phyloP scores from a whole-genome alignment of 1,140 invertebrate genomes.

The Holcopasites calliopsidis region DNA sequence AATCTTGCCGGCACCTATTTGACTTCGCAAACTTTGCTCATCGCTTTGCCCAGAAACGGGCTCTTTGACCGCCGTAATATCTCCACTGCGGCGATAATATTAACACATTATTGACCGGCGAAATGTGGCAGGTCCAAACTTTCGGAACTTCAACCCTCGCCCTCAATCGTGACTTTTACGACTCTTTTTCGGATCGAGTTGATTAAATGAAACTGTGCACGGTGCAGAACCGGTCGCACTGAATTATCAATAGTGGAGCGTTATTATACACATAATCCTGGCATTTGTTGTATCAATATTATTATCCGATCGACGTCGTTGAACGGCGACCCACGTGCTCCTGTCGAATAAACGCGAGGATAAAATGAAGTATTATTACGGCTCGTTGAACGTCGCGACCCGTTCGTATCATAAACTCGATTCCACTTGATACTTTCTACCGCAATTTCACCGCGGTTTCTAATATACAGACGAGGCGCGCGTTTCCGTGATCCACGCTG shows the following conservation, averaged over 20 bases:
- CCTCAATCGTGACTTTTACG: background rate
- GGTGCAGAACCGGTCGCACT: no score
- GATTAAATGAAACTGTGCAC: background rate
- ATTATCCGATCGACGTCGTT: background rate
- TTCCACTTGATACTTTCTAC: background rate
- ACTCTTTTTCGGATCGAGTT: background rate
- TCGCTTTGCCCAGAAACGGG: background rate
- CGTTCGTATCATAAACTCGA: background rate
- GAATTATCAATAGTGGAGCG: no score
- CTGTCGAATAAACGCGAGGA: background rate
- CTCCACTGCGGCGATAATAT: background rate
- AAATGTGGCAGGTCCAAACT: background rate
- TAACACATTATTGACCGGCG: background rate
- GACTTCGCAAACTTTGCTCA: conserved; percentile 13
- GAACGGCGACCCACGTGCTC: background rate
- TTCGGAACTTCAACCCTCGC: no score
- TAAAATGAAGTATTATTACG: background rate
- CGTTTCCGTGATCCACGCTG: conserved; percentile 15
- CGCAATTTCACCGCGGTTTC: background rate
- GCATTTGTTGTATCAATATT: no score
- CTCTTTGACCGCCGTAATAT: background rate
- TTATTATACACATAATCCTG: no score
- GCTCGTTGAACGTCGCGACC: background rate
- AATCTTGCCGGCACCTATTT: conserved; percentile 11
- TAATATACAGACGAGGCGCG: background rate